Evolutionary conservation across 1,140 invertebrate species (phyloP).

Genomic region (Lysiphlebus fabarum): DNA sequence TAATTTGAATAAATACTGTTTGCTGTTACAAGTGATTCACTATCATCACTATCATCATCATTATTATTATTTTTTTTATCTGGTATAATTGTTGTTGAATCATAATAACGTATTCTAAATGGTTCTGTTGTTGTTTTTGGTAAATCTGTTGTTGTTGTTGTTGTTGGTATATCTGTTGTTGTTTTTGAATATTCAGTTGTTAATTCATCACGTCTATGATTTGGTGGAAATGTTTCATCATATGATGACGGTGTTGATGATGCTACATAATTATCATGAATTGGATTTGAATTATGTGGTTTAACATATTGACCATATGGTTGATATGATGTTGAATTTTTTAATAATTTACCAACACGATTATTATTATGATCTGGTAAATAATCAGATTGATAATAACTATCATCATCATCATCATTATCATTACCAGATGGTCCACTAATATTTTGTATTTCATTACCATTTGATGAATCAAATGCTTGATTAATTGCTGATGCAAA

Average conservation of each 20-base stretch:
- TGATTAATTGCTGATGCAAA: conserved; percentile 42
- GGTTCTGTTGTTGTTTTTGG: conserved; percentile 33
- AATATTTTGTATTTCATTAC: conserved; percentile 31
- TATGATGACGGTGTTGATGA: conserved; percentile 43
- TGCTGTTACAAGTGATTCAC: conserved; percentile 39
- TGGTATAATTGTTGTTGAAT: conserved; percentile 27
- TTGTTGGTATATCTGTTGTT: not conserved
- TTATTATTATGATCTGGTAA: conserved; percentile 38
- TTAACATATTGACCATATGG: conserved; percentile 50
- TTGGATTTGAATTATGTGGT: conserved; percentile 40
- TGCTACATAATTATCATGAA: conserved; percentile 50
- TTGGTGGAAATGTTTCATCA: conserved; percentile 3
- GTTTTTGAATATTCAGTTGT: not conserved
- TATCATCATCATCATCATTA: conserved; percentile 40
- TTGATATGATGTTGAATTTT: conserved; percentile 38
- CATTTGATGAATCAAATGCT: conserved; percentile 36
- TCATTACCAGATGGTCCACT: conserved; percentile 27
- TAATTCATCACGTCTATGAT: not conserved
- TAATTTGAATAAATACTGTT: conserved; percentile 39
- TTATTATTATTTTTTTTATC: conserved; percentile 12
- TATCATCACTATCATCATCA: conserved; percentile 21
- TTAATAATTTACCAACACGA: conserved; percentile 56
- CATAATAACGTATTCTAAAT: conserved; percentile 41
- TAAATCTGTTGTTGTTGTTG: not conserved
- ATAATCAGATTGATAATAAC: conserved; percentile 46